These are phyloP conservation scores for Lutjanus campechanus DNA, from an alignment of 2,797 vertebrate genomes.

Conservation along the genomic window DNA sequence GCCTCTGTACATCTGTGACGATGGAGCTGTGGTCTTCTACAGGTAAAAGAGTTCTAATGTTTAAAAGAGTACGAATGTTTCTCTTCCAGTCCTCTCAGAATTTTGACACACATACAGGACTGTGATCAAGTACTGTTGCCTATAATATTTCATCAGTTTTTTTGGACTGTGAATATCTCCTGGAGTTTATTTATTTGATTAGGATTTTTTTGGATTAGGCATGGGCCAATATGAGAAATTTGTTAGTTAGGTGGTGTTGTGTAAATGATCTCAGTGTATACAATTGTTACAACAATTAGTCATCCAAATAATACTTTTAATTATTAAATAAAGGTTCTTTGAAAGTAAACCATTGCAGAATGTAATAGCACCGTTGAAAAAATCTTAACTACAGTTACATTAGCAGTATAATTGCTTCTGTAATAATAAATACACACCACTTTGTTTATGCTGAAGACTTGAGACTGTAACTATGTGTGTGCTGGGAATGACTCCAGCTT, in stretches of 20 bases:
- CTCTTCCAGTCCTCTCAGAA: not conserved
- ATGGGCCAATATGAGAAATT: not conserved
- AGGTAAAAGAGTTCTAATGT: conserved; percentile 88
- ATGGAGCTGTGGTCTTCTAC: conserved; percentile 99
- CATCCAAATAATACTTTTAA: not conserved
- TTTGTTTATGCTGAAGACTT: not conserved
- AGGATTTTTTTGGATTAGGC: not conserved
- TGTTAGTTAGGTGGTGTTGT: not conserved
- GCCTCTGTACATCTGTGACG: conserved; percentile 99
- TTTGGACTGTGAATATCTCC: not conserved
- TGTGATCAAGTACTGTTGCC: not conserved
- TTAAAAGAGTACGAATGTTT: too few relatives aligned
- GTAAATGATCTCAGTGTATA: not conserved
- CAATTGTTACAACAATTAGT: not conserved
- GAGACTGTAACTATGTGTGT: not conserved
- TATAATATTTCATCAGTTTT: not conserved
- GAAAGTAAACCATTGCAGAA: not conserved
- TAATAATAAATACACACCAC: too few relatives aligned
- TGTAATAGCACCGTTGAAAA: not conserved
- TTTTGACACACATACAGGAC: not conserved
- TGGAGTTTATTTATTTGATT: not conserved
- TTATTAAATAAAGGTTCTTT: not conserved
- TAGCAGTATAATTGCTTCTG: too few relatives aligned
- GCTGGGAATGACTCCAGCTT: not conserved
- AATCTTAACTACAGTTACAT: too few relatives aligned